Evolutionary conservation across 2,888 invertebrate species (phyloP).

Genomic region (Drosophila mulleri): DNA sequence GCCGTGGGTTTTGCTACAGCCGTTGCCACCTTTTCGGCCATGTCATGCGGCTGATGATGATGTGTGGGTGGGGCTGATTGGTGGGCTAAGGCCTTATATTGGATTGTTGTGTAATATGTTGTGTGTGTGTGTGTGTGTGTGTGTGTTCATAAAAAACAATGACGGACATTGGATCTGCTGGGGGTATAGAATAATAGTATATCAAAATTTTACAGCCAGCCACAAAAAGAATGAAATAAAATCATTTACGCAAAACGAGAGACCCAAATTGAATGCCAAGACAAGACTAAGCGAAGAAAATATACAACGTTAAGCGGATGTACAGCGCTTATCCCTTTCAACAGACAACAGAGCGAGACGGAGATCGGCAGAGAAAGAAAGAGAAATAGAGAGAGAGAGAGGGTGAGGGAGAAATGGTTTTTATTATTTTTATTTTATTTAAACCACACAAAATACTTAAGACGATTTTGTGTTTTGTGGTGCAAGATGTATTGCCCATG

Average conservation of each 20-base stretch:
- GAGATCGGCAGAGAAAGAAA: background rate
- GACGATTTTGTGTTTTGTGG: constrained; percentile 81
- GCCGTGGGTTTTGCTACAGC: constrained; percentile 40
- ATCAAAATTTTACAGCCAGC: constrained; percentile 71
- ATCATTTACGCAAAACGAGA: constrained; percentile 76
- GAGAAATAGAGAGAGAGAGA: constrained; percentile 1
- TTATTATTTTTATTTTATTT: constrained; percentile 80
- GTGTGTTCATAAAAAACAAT: constrained; percentile 73
- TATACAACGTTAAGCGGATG: constrained; percentile 76
- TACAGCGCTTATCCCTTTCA: constrained; percentile 74
- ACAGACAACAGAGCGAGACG: constrained; percentile 30
- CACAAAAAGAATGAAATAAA: constrained; percentile 64
- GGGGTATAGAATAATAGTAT: constrained; percentile 76
- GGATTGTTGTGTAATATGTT: constrained; percentile 50
- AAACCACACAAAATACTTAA: constrained; percentile 81
- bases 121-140: constrained; percentile 30
- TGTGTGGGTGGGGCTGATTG: constrained; percentile 7
- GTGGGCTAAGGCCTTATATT: background rate
- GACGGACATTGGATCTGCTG: constrained; percentile 66
- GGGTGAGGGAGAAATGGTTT: constrained; percentile 40
- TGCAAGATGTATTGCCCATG: constrained; percentile 78
- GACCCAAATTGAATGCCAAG: constrained; percentile 69
- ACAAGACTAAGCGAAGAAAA: constrained; percentile 57
- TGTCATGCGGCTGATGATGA: constrained; percentile 62
- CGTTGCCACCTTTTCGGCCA: constrained; percentile 64